Base-by-base conservation (phyloP, 2,113 vertebrate genomes). In the Balaeniceps rex region DNA sequence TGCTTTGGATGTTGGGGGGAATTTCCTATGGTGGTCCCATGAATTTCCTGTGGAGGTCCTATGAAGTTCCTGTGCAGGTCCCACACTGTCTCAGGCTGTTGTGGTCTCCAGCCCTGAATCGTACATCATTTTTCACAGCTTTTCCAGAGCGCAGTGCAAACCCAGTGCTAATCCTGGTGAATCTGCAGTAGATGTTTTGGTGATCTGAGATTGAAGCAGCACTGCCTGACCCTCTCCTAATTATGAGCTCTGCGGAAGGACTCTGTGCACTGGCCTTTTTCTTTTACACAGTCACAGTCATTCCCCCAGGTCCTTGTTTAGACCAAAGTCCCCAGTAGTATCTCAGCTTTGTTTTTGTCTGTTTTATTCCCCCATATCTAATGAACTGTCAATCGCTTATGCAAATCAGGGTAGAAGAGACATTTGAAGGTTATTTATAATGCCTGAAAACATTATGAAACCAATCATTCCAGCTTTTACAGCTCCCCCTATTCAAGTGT, bases 341-440 rank as follows among this genome's bases (percentile, higher is more conserved):
- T 55, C 72, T 84, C 1, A 0, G 25, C 75, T 74, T 90, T 82
- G 63, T 4, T 90, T 94, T 84, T 82, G 55, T 68, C 65, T 83
- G 11, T 10, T n/a, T 26, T 64, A 24, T 25, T 4, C 36, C 24
- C 33, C 14, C 6, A 4, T 55, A 14, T 47, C 71, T 93, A 93
- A 94, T 90, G 81, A 93, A 68, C 58, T 94, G 58, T 71, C 87
- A 96, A 94, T 96, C 14, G 15, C 57, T 75, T 77, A 96, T 94
- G 87, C 58, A 97, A 91, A 96, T 95, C 76, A 65, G 46, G 52
- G 66, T 24, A 65, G 40, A 34, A 46, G 66, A 95, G 77, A 57
- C 74, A 66, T 78, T 90, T 83, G 94, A 92, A 96, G 70, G 79
- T 95, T 96, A 87, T 97, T 96, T 96, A 76, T 91, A 93, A 88